Evolutionary conservation across 2,113 vertebrate species (phyloP), one percentile per base, ranked within the genome.

Genomic region (Neogale vison): DNA sequence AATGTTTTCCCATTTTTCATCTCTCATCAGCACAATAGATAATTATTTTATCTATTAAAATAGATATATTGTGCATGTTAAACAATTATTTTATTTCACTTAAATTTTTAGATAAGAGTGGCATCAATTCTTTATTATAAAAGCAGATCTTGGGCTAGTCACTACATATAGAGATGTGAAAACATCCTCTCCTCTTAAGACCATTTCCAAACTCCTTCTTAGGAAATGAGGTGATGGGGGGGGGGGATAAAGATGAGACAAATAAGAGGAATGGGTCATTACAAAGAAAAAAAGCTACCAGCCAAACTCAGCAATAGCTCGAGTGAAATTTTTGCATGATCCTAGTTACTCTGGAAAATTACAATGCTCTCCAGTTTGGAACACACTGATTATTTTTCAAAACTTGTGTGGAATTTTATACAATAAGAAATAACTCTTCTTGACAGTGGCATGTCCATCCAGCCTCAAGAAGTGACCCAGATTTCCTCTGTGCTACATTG

Each of bases 1-100:
- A 72, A 80, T 29, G 1, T 90, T 97, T 95, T 80, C 61, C 61
- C 63, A 90, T 42, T 92, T 93, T 67, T 85, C 76, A 59, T 61
- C 39, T 85, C 21, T 95, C 88, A 96, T 50, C 36, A 80, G 52
- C 39, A 88, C 31, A 85, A 81, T 7, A 93, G 47, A 88, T 90
- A 59, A 15, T 47, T 47, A 47, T 47, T 47, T 47, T 47, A 47
- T 47, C 45, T 47, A 47, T 47, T 47, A 47, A 47, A 47, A 47
- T 47, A 47, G 45, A 47, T 47, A 47, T 88, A 6, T 42, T 2
- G 18, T 89, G 1, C 10, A 52, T 57, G 0, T 47, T 79, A 26
- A 83, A 84, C 9, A 93, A 88, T 93, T 83, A 24, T 57, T 72
- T 80, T 59, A 80, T 52, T 61, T 92, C 59, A 87, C 15, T 55